A percentile compares a stretch with the other conserved stretches of the same genome.
Evolutionary conservation across 2,113 vertebrate genomes (phyloP).

Genomic region (Esox niger): DNA sequence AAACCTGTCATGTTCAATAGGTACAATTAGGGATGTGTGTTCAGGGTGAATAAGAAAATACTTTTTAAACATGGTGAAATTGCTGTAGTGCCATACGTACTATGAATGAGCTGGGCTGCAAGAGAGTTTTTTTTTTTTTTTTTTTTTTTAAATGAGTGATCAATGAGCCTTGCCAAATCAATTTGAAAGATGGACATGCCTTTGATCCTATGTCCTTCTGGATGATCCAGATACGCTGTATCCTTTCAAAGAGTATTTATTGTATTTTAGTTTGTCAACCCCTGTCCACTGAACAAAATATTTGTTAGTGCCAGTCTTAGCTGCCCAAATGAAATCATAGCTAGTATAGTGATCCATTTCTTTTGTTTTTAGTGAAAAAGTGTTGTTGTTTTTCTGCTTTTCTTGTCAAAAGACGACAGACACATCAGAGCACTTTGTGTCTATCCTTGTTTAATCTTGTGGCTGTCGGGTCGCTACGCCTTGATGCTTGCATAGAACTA

Average conservation of each 20-base stretch:
- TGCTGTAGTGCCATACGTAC: constrained; percentile 74
- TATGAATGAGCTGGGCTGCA: constrained; percentile 60
- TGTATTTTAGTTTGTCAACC: constrained; percentile 69
- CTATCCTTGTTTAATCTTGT: constrained; percentile 42
- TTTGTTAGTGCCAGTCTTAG: constrained; percentile 61
- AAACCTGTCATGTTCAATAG: constrained; percentile 60
- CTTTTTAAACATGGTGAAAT: constrained; percentile 45
- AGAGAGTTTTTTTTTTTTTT: constrained; percentile 21
- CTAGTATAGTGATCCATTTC: constrained; percentile 59
- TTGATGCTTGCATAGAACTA: constrained; percentile 17
- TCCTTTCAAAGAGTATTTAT: constrained; percentile 73
- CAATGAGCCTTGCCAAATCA: constrained; percentile 45
- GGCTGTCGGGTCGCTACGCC: constrained; percentile 21
- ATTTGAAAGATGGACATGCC: constrained; percentile 64
- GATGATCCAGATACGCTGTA: constrained; percentile 61
- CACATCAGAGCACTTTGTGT: constrained; percentile 51
- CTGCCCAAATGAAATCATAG: constrained; percentile 63
- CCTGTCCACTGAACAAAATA: constrained; percentile 65
- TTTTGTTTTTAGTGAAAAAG: constrained; percentile 39
- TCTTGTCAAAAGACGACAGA: constrained; percentile 43
- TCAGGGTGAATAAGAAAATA: constrained; percentile 58
- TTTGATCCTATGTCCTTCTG: constrained; percentile 59
- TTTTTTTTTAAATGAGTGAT: constrained; percentile 38
- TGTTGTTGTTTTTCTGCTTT: constrained; percentile 54
- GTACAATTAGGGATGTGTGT: constrained; percentile 63